phyloP scores from a whole-genome alignment of 2,797 vertebrate species.

The Microhierax caerulescens region DNA sequence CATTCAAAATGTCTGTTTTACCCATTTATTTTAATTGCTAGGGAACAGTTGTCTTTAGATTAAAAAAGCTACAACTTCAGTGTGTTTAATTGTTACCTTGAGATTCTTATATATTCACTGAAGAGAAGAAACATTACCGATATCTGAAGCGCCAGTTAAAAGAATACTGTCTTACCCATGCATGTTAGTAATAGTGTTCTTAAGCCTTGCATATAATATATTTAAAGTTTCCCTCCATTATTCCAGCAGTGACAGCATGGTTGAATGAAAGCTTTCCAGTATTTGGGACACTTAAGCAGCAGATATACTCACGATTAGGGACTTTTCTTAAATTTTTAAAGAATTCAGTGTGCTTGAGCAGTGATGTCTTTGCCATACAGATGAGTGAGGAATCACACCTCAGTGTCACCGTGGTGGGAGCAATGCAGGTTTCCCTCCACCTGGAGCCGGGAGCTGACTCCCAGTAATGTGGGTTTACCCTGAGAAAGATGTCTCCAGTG shows the following conservation, averaged over 20 bases:
- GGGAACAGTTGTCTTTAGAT: neutral
- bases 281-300: neutral
- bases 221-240: neutral
- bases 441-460: fast-evolving
- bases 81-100: neutral
- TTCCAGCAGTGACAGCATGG: neutral
- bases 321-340: neutral
- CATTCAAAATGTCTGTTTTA: neutral
- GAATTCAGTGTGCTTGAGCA: neutral
- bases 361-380: neutral
- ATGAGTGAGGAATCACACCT: neutral
- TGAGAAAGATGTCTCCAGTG: neutral
- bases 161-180: neutral
- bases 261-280: neutral
- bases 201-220: neutral
- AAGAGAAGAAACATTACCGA: neutral
- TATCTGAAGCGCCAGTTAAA: neutral
- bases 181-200: neutral
- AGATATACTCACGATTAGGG: neutral
- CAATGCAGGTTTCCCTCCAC: neutral
- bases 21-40: neutral
- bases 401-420: neutral
- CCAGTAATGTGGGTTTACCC: neutral
- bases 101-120: neutral
- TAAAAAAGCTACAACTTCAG: neutral